Evolutionary conservation across 1,140 invertebrate species (phyloP), one percentile per base, ranked within the genome.

Genomic region (Piezodorus guildinii): DNA sequence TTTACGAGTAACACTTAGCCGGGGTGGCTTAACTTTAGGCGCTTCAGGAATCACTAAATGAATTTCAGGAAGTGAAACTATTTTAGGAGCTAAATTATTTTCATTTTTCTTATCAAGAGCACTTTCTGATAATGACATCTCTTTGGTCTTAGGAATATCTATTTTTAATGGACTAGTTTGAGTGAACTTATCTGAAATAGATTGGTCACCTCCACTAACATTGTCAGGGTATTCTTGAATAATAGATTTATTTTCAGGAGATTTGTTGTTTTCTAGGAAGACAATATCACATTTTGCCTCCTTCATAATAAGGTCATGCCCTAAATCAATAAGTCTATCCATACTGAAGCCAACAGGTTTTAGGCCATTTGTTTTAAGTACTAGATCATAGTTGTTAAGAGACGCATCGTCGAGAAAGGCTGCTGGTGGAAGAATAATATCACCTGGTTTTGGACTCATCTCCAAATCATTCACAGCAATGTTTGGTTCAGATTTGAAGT

Each of bases 321-420:
- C 69, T 25, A 70, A 62, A 58, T 70, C 69, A 19, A 70, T 64
- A 5, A 70, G 45, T 21, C 69, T 62, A 23, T 71, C 69, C 66
- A 70, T 68, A 65, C 70, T 71, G 44, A 70, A 70, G 43, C 70
- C 69, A 3, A 70, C 62, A 58, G 70, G 54, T 58, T 69, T 63
- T 23, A 70, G 34, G n/a, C 68, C 68, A 39, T 68, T 60, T 27
- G 66, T 62, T 23, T 59, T 64, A 15, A 67, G 63, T 43, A 68
- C 54, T 21, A 65, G 45, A 15, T 63, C 54, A 60, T 51, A 66
- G 23, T 60, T 58, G 12, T n/a, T 49, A 23, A 16, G 15, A 56
- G 21, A 25, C 5, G 9, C 39, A 46, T 34, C 23, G 21, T 65
- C 44, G 21, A 44, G 59, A 62, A 68, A 68, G 16, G 58, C 61